Conservation (phyloP, 2,113 vertebrate genomes). For the Pelusios castaneus region DNA sequence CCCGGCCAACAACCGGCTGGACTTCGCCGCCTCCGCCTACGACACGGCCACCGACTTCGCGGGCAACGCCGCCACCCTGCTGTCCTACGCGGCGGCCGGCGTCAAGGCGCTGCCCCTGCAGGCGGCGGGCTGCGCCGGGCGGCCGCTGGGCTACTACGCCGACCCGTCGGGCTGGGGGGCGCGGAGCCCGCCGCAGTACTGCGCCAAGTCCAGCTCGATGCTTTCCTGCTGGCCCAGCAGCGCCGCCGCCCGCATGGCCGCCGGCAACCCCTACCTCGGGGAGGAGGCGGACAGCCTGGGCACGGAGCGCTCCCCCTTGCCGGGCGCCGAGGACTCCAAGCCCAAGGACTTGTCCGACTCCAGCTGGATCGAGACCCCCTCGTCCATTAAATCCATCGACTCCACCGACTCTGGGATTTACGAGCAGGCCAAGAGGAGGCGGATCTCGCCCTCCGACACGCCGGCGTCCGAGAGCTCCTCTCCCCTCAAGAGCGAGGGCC, state of each 20-base stretch:
- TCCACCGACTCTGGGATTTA: slow-evolving; percentile 98
- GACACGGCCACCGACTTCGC: slow-evolving; percentile 94
- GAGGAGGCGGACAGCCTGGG: slow-evolving; percentile 91
- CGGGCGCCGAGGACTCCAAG: slow-evolving; percentile 91
- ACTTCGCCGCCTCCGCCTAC: slow-evolving; percentile 97
- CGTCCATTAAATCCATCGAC: slow-evolving; percentile 97
- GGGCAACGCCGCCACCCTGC: slow-evolving; percentile 97
- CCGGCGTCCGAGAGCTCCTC: slow-evolving; percentile 93
- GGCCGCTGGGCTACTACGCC: slow-evolving; percentile 95
- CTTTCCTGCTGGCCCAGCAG: slow-evolving; percentile 95
- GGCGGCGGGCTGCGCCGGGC: slow-evolving; percentile 91
- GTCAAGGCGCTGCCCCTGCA: slow-evolving; percentile 96
- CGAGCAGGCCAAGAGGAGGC: slow-evolving; percentile 95
- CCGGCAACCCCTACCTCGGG: slow-evolving; percentile 87
- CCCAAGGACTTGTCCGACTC: slow-evolving; percentile 97
- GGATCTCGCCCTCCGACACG: slow-evolving; percentile 94
- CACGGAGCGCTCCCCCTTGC: slow-evolving; percentile 91
- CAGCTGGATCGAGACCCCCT: slow-evolving; percentile 98
- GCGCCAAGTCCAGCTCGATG: slow-evolving; percentile 90
- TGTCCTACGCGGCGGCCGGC: slow-evolving; percentile 97
- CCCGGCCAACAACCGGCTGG: slow-evolving; percentile 98
- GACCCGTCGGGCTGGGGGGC: slow-evolving; percentile 97
- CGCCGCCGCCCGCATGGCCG: slow-evolving; percentile 76
- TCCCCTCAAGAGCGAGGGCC: slow-evolving; percentile 94
- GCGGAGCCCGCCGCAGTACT: slow-evolving; percentile 97